phyloP scores from a whole-genome alignment of 2,888 invertebrate genomes.

The Apotomis betuletana region DNA sequence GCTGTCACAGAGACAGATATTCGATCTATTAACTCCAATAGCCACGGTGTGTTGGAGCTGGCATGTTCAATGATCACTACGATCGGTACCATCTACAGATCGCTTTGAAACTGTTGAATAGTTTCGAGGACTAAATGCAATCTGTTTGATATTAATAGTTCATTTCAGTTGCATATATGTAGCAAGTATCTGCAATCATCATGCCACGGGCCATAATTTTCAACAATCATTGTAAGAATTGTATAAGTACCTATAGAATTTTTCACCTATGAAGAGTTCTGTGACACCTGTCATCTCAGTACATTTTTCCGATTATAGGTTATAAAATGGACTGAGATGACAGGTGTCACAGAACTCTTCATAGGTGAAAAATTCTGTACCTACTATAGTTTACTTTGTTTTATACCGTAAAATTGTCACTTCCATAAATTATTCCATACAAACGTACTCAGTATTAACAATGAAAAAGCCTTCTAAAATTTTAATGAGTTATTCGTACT shows the following conservation, averaged over 20 bases:
- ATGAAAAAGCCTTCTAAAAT: conserved; percentile 2
- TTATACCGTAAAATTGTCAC: too few relatives aligned
- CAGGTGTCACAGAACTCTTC: too few relatives aligned
- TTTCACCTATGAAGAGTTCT: too few relatives aligned
- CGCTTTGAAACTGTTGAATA: background rate
- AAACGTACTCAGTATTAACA: background rate
- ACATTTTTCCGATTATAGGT: too few relatives aligned
- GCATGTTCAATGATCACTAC: conserved; percentile 1
- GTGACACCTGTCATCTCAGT: too few relatives aligned
- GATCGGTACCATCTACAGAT: background rate
- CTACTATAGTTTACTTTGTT: too few relatives aligned
- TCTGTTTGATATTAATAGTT: conserved; percentile 8
- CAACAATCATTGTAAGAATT: too few relatives aligned
- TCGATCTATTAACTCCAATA: background rate
- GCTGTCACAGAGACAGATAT: background rate
- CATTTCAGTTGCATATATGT: background rate
- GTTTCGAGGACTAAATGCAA: conserved; percentile 4
- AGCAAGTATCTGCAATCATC: background rate
- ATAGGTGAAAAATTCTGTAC: too few relatives aligned
- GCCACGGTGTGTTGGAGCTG: background rate
- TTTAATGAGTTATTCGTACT: conserved; percentile 26
- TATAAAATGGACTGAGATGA: too few relatives aligned
- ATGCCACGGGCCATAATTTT: too few relatives aligned
- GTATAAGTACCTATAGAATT: too few relatives aligned
- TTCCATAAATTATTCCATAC: background rate